These are phyloP conservation scores for Chaetophractus vellerosus DNA, from an alignment of 2,797 vertebrate genomes.

Conservation along the genomic window DNA sequence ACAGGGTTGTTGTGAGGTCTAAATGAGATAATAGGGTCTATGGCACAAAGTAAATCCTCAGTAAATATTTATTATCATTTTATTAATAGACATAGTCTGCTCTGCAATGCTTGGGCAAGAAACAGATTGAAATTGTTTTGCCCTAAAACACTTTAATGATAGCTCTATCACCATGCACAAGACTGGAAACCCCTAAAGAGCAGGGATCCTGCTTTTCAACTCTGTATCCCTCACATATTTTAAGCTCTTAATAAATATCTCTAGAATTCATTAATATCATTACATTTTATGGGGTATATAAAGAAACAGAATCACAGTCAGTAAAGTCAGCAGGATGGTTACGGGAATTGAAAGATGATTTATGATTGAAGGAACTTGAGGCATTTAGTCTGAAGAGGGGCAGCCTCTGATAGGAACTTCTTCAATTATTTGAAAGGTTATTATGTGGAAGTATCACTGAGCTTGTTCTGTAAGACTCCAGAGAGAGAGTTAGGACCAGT, in stretches of 20 bases:
- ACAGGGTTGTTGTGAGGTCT: neutral
- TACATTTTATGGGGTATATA: neutral
- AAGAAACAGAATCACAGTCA: neutral
- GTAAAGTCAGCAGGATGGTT: neutral
- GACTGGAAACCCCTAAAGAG: neutral
- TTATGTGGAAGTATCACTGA: neutral
- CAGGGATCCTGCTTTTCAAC: neutral
- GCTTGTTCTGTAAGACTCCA: neutral
- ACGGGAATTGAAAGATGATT: neutral
- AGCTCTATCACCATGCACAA: too few species aligned
- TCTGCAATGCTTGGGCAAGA: neutral
- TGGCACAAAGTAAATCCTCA: neutral
- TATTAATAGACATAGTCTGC: neutral
- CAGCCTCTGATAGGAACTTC: neutral
- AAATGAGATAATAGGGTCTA: neutral
- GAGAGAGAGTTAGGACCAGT: neutral
- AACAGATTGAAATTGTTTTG: neutral
- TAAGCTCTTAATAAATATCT: neutral
- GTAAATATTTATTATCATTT: neutral
- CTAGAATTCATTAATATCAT: neutral
- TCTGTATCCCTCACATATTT: neutral
- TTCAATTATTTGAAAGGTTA: neutral
- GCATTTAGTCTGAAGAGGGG: neutral
- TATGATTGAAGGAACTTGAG: neutral
- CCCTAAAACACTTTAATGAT: neutral